These are phyloP conservation scores for fruit fly (Drosophila melanogaster) DNA, from an alignment of 1,140 invertebrate genomes.

Conservation along the genomic window Release_6_plus_ISO1_MT NC_004354.4:4404501-4405000, in stretches of 20 bases:
- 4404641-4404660: no score
- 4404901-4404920: constrained; percentile 5
- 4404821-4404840: constrained; percentile 74
- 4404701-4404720: no score
- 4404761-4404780: neutral
- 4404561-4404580: no score
- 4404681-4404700: no score
- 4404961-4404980: neutral
- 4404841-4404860: constrained; percentile 63
- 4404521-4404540: no score
- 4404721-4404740: no score
- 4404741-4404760: neutral
- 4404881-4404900: constrained; percentile 39
- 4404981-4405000: constrained; percentile 40
- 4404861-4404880: constrained; percentile 69
- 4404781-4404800: constrained; percentile 46
- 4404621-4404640: no score
- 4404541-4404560: no score
- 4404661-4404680: no score
- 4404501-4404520: constrained; percentile 1
- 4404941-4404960: constrained; percentile 4
- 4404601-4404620: neutral
- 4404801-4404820: constrained; percentile 70
- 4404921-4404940: neutral
- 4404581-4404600: no score